Base-by-base conservation (phyloP, 2,797 vertebrate species). In the Poliocrania exsul region DNA sequence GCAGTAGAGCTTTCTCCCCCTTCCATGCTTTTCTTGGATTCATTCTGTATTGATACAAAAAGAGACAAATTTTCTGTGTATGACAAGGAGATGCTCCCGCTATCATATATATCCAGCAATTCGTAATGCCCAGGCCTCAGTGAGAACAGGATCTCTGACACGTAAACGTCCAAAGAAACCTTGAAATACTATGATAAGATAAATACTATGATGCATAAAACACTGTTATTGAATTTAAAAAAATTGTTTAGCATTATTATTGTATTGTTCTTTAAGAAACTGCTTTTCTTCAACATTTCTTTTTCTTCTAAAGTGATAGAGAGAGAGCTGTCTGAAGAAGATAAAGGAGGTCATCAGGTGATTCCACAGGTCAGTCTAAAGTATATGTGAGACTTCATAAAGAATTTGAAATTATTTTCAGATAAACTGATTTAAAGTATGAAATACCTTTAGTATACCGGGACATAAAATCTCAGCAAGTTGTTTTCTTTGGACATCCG, bases 201-300 rank as follows among this genome's bases (percentile, higher is more conserved):
- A 82, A 77, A 81, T 49, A n/a, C 8, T 23, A 14, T 50, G 20
- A 29, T 38, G 51, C 6, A 16, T 57, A 51, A 62, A 64, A 51
- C 10, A 24, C 4, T 35, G 18, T 4, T 33, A 16, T 11, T 42
- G n/a, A 25, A 20, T 18, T 29, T 0, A 24, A n/a, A 37, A 0
- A 6, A 6, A 40, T 56, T 44, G 29, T 29, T 62, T 31, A 26
- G 11, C 51, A 31, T 3, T 5, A 26, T 23, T 47, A 11, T 35
- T 67, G 79, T n/a, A 37, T 42, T 65, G 9, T 31, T 74, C 70
- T 51, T 62, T 83, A 57, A 60, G 23, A 33, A 92, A 35, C 5
- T 35, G 2, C 2, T 81, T 38, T 28, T 75, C 25, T 84, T 84
- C 11, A 53, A 40, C 3, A 3, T 35, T 53, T 51, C 9, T 64